Percentiles rank a stretch among this genome's conserved stretches.
Conservation (phyloP, 2,797 vertebrate genomes). For the Etheostoma perlongum region DNA sequence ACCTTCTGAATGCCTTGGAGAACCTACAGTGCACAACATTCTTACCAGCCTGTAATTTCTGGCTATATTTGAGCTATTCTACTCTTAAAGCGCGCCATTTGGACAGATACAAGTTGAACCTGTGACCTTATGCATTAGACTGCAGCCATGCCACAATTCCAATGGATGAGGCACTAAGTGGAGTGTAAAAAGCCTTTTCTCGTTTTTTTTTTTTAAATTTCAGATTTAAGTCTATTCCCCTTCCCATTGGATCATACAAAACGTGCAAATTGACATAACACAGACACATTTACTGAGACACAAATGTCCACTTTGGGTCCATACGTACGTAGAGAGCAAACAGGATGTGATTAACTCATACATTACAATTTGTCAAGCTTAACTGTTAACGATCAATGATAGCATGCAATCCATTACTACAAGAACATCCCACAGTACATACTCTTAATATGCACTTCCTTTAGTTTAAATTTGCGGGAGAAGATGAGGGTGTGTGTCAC, state of each 20-base stretch:
- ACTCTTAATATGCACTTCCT: conserved; percentile 27
- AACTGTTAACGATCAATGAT: neutral
- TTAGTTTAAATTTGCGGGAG: conserved; percentile 36
- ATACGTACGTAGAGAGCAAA: neutral
- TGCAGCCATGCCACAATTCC: conserved; percentile 16
- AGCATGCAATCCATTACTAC: conserved; percentile 1
- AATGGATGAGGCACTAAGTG: conserved; percentile 12
- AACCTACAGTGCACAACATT: neutral
- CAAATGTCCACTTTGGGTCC: neutral
- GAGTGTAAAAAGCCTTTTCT: conserved; percentile 28
- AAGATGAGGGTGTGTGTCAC: conserved; percentile 30
- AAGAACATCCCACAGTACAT: neutral
- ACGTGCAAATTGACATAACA: neutral
- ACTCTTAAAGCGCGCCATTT: conserved; percentile 28
- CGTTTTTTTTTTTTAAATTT: conserved; percentile 4
- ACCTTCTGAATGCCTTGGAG: neutral
- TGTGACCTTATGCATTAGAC: conserved; percentile 45
- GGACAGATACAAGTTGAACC: conserved; percentile 50
- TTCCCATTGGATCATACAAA: neutral
- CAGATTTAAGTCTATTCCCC: conserved; percentile 17
- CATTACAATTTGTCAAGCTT: neutral
- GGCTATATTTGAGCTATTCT: neutral
- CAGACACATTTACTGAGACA: neutral
- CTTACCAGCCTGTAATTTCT: conserved; percentile 33
- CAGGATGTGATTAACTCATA: neutral